phyloP scores from a whole-genome alignment of 2,797 vertebrate species.

The Eulemur coronatus region DNA sequence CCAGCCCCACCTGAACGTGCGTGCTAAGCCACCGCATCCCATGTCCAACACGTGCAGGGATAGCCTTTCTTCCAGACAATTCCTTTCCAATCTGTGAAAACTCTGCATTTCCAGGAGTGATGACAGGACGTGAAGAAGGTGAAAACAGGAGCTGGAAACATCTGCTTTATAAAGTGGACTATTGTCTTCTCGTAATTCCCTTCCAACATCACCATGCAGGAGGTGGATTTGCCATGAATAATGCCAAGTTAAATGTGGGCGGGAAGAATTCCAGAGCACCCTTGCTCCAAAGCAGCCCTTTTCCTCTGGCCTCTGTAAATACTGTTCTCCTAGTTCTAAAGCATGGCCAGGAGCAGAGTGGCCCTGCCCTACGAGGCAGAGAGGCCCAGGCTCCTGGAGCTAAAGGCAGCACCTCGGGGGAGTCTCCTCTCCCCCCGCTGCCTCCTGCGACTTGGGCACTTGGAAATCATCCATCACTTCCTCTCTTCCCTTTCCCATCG shows the following conservation, averaged over 20 bases:
- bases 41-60: background rate
- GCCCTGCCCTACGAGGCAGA: background rate
- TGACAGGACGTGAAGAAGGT: background rate
- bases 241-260: background rate
- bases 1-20: background rate
- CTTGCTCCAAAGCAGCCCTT: background rate
- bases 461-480: background rate
- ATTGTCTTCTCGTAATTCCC: conserved; percentile 11
- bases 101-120: conserved; percentile 10
- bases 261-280: background rate
- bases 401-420: background rate
- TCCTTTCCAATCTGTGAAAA: conserved; percentile 44
- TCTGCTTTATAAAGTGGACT: background rate
- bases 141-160: conserved; percentile 32
- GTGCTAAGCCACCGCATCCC: background rate
- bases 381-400: background rate
- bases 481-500: background rate
- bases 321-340: background rate
- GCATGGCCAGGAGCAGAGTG: background rate
- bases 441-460: background rate
- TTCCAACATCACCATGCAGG: background rate
- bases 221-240: background rate
- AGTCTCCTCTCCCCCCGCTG: background rate
- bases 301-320: background rate
- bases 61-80: conserved; percentile 38